Base-by-base conservation (phyloP, 2,113 vertebrate species). In the Epinephelus fuscoguttatus region DNA sequence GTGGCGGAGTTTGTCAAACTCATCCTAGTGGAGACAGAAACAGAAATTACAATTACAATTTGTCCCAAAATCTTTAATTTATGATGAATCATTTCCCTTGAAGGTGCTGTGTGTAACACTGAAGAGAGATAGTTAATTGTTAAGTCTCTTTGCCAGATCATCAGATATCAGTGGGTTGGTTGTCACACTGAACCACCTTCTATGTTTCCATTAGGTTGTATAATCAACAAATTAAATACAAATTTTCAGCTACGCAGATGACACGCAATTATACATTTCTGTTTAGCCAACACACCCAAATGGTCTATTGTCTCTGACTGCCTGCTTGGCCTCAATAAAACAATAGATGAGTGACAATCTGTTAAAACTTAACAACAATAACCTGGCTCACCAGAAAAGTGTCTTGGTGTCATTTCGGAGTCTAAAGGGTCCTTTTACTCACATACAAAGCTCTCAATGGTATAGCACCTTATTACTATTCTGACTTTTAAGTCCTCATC, bases 1-100 rank as follows among this genome's bases (percentile, higher is more conserved):
- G 86, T 95, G 96, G 11, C 96, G 96, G 23, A 97, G 94, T 82
- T 96, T 95, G 89, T 97, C 96, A 1, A 97, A 97, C 69, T 97
- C 96, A 13, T 97, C 96, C 96, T 97, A 90, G 59, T 23, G 70
- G 75, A 83, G 21, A 72, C 10, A 70, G 57, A 81, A n/a, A 79
- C 12, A 50, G 30, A 47, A 64, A 42, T 55, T 9, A 57, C 74
- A 75, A 3, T 27, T 62, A 56, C 67, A 18, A 27, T 75, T 53
- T 21, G n/a, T 15, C 47, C 71, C 47, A 17, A 8, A 50, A 52
- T 57, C 55, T 69, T 25, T 17, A 47, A 2, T 69, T 25, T 74
- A 30, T 45, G 74, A 59, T 70, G 6, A 21, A 50, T 53, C 7
- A n/a, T 72, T 49, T 78, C 9, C 33, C 33, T 37, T 37, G 6